Percentiles rank a stretch among this genome's conserved stretches.
These are phyloP conservation scores for Phalacrocorax brasilianus DNA, from an alignment of 2,113 vertebrate species.

Conservation along the genomic window DNA sequence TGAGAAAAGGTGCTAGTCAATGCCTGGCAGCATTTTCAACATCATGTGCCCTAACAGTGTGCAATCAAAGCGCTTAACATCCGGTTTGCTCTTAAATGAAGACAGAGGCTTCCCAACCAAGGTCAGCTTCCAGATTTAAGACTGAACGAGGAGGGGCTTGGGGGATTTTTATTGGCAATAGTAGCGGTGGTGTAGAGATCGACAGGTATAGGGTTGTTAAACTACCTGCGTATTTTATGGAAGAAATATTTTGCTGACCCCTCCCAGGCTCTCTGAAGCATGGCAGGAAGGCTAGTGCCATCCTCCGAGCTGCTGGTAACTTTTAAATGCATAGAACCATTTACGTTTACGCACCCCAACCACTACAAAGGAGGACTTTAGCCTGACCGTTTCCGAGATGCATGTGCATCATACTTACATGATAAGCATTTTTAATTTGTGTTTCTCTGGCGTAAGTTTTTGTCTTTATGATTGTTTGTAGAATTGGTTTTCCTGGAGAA, in stretches of 20 bases:
- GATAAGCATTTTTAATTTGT: conserved; percentile 85
- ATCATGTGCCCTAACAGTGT: background rate
- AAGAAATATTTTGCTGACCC: background rate
- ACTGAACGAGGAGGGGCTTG: background rate
- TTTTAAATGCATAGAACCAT: rapidly evolving
- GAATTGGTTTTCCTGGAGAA: conserved; percentile 95
- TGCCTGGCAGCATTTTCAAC: background rate
- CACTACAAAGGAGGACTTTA: background rate
- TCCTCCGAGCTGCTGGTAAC: background rate
- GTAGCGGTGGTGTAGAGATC: rapidly evolving
- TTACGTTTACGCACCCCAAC: background rate
- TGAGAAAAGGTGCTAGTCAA: conserved; percentile 58
- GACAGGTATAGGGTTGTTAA: background rate
- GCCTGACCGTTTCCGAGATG: background rate
- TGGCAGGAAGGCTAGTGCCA: background rate
- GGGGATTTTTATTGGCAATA: background rate
- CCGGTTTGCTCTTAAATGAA: rapidly evolving
- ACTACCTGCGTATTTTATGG: background rate
- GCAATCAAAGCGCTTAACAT: background rate
- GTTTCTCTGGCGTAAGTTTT: conserved; percentile 98
- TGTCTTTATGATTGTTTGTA: conserved; percentile 99
- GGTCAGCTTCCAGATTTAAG: background rate
- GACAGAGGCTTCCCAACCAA: background rate
- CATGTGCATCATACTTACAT: conserved; percentile 70
- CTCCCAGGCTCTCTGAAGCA: background rate